Evolutionary conservation across 2,797 vertebrate genomes (phyloP).

Genomic region (Pangasius djambal): DNA sequence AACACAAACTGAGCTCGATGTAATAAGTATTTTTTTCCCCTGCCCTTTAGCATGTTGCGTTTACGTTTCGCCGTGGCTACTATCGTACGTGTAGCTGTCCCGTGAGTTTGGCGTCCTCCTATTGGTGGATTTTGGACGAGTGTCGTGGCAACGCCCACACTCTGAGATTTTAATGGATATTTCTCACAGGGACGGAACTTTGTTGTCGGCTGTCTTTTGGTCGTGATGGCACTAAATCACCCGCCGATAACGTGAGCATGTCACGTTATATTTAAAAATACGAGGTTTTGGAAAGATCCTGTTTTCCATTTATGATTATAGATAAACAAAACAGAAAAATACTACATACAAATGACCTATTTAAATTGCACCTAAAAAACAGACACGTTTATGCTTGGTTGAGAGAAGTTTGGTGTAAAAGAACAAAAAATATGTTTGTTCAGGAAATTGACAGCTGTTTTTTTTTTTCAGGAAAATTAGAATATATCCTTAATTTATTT

Average conservation of each 20-base stretch:
- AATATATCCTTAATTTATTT: neutral
- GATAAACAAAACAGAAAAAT: too few species aligned
- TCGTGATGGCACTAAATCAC: neutral
- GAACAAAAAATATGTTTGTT: neutral
- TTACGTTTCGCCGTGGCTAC: neutral
- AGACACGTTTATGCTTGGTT: neutral
- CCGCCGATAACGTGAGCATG: too few species aligned
- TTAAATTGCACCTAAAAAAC: too few species aligned
- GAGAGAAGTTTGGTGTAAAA: too few species aligned
- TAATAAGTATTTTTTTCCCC: neutral
- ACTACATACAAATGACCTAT: too few species aligned
- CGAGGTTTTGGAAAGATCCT: too few species aligned
- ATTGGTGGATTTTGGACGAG: neutral
- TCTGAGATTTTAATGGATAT: neutral
- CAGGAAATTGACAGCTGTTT: neutral
- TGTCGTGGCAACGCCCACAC: neutral
- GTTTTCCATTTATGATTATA: too few species aligned
- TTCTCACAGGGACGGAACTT: neutral
- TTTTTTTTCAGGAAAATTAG: neutral
- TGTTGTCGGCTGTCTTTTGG: neutral
- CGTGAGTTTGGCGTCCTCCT: neutral
- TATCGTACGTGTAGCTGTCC: neutral
- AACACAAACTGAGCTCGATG: neutral
- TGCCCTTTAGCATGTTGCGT: neutral
- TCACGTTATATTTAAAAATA: neutral